Evolutionary conservation across 2,888 invertebrate species (phyloP), one percentile per base, ranked within the genome.

Genomic region (Linnaemya vulpina): DNA sequence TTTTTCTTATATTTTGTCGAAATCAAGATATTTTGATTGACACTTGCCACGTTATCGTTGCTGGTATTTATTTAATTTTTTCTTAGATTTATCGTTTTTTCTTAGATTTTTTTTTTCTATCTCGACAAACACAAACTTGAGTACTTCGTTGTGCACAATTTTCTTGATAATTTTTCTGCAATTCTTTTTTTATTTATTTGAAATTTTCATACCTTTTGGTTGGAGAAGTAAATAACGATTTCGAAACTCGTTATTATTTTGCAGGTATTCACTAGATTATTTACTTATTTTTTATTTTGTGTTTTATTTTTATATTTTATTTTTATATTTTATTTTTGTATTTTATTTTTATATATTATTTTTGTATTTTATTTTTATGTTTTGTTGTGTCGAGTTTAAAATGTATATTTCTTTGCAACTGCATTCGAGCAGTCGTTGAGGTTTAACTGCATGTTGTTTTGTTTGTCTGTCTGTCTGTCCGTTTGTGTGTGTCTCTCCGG

Each of bases 21-120:
- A 58, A 17, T 71, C 20, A 49, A 80, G 13, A 51, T 43, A 60
- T 67, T 68, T 80, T 80, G 67, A 67, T 74, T 74, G 80, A 74
- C 74, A 74, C 68, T 80, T 68, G 55, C 58, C 74, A 60, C 20
- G 60, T 53, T 70, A 62, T 70, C 62, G 40, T 51, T 20, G 25
- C 63, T 38, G 68, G 38, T 40, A 60, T 51, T 77, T 60, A 51
- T 70, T 58, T 53, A 46, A 30, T 60, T 71, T 58, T 40, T 22
- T 49, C 20, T 43, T 38, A 5, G 17, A 55, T 55, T 55, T 55
- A 25, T 67, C 46, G 46, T 40, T 15, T 46, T 46, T 46, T 46
- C 11, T 46, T n/a, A n/a, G n/a, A 3, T 25, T 70, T 53, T 70
- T 30, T 51, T 35, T 35, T 17, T 58, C 2, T 43, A 22, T 20